phyloP scores from a whole-genome alignment of 2,113 vertebrate genomes.

The Marmota flaviventris region DNA sequence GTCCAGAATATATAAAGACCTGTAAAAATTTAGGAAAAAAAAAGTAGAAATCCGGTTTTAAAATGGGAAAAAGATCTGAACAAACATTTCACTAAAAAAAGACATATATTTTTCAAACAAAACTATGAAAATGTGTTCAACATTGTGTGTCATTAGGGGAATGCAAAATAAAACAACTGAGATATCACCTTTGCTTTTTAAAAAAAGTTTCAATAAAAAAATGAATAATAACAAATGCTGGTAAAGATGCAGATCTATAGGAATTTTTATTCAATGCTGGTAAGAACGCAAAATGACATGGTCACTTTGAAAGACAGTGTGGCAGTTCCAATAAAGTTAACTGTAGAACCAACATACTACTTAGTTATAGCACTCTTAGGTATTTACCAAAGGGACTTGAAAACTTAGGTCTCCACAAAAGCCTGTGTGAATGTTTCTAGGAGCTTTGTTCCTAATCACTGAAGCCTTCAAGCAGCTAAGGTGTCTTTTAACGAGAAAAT shows the following conservation, averaged over 20 bases:
- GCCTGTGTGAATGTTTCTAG: neutral
- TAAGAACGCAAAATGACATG: neutral
- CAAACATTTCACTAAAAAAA: neutral
- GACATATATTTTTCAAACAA: neutral
- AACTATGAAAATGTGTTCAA: neutral
- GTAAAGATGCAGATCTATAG: neutral
- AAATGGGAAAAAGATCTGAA: neutral
- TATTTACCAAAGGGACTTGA: constrained; percentile 1
- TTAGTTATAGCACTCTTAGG: neutral
- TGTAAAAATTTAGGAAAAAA: neutral
- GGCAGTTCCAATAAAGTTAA: neutral
- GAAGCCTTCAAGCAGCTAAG: neutral
- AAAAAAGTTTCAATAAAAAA: neutral
- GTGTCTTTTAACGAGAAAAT: neutral
- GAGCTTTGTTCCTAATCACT: neutral
- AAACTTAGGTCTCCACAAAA: neutral
- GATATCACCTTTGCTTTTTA: neutral
- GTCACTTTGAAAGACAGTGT: neutral
- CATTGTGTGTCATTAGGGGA: neutral
- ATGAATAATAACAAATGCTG: neutral
- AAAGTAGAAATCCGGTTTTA: neutral
- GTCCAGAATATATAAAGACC: neutral
- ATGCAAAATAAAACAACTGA: neutral
- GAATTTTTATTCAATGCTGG: neutral
- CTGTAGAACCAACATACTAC: neutral